phyloP scores from a whole-genome alignment of 2,888 invertebrate genomes.

The Lacanobia wlatinum region DNA sequence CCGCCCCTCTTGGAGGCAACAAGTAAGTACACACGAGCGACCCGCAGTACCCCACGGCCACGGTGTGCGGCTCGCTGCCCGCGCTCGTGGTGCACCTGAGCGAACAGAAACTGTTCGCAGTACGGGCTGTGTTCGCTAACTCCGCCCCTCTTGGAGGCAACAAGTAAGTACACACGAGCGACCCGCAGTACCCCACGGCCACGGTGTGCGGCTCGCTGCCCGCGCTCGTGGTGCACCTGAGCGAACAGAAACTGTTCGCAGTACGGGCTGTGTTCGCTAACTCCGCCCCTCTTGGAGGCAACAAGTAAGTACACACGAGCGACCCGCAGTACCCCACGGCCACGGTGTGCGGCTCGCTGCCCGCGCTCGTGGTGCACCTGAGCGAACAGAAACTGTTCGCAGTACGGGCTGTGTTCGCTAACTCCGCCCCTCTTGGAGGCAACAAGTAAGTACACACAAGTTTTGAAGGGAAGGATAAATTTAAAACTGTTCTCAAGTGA shows the following conservation, averaged over 20 bases:
- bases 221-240: constrained; percentile 96
- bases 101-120: constrained; percentile 95
- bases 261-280: constrained; percentile 77
- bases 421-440: constrained; percentile 4
- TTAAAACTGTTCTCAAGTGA: too few species aligned
- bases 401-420: constrained; percentile 77
- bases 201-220: constrained; percentile 96
- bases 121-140: constrained; percentile 76
- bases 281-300: constrained; percentile 6
- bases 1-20: constrained; percentile 1
- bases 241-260: constrained; percentile 95
- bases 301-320: constrained; percentile 16
- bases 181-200: constrained; percentile 96
- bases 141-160: constrained; percentile 1
- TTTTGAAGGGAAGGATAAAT: too few species aligned
- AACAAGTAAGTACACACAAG: constrained; percentile 18
- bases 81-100: constrained; percentile 97
- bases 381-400: constrained; percentile 96
- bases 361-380: constrained; percentile 96
- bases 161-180: constrained; percentile 79
- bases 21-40: constrained; percentile 66
- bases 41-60: constrained; percentile 93
- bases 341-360: constrained; percentile 96
- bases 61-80: constrained; percentile 96
- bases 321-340: constrained; percentile 97